These are phyloP conservation scores for Amazona guildingii DNA, from an alignment of 2,113 vertebrate species.

Conservation along the genomic window DNA sequence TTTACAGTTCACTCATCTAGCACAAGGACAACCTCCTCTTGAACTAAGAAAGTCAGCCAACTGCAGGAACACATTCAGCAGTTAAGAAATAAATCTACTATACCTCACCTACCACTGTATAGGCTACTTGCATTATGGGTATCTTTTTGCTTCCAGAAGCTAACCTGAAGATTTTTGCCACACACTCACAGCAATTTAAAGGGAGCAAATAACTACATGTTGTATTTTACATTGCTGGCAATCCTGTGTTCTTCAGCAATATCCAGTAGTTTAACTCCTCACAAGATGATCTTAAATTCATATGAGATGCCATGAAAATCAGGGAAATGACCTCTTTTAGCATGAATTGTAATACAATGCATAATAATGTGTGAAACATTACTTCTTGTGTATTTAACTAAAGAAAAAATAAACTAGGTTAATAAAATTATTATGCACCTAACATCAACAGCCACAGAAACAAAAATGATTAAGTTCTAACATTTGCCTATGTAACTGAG, in stretches of 20 bases:
- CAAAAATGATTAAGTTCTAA: background rate
- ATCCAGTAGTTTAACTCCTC: background rate
- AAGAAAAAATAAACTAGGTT: background rate
- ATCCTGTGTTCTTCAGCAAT: background rate
- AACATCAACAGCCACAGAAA: background rate
- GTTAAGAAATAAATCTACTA: background rate
- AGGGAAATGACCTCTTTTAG: background rate
- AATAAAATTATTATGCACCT: background rate
- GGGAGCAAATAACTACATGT: accelerated
- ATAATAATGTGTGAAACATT: background rate
- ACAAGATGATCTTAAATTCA: background rate
- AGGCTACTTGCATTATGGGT: background rate
- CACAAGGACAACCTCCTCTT: background rate
- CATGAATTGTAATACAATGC: background rate
- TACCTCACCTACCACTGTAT: background rate
- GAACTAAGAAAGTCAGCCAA: background rate
- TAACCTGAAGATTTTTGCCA: background rate
- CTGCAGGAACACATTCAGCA: background rate
- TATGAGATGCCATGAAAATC: background rate
- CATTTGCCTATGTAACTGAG: background rate
- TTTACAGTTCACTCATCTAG: background rate
- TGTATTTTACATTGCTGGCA: background rate
- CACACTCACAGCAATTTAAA: accelerated
- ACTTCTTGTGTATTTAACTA: background rate
- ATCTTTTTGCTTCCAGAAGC: background rate